Evolutionary conservation across 2,113 vertebrate species (phyloP).

Genomic region (Geococcyx californianus): DNA sequence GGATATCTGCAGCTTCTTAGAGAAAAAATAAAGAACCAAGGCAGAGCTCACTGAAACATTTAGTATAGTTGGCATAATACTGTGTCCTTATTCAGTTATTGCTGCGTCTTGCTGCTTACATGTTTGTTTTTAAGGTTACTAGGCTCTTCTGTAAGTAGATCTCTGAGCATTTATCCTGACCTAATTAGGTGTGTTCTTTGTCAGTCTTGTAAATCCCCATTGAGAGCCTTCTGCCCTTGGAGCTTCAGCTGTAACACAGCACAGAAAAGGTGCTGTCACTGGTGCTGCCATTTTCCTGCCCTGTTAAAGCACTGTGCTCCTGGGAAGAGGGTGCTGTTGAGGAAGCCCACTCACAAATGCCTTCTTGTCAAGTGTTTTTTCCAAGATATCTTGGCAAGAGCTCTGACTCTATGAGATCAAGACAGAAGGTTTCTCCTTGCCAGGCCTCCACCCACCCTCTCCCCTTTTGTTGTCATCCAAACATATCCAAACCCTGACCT

Average conservation of each 20-base stretch:
- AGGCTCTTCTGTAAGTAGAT: conserved; percentile 26
- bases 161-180: conserved; percentile 7
- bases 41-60: background rate
- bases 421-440: background rate
- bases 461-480: background rate
- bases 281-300: background rate
- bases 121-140: conserved; percentile 5
- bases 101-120: background rate
- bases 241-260: fast-evolving
- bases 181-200: background rate
- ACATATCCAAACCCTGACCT: background rate
- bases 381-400: background rate
- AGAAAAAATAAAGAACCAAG: background rate
- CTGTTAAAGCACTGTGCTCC: background rate
- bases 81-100: background rate
- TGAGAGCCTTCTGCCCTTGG: fast-evolving
- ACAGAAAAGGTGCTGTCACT: background rate
- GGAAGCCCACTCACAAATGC: background rate
- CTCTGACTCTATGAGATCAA: background rate
- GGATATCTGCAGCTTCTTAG: background rate
- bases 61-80: background rate
- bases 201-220: background rate
- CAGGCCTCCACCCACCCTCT: background rate
- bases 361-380: background rate
- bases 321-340: background rate